These are phyloP conservation scores for Drosophila nebulosa DNA, from an alignment of 1,140 invertebrate species.

Conservation along the genomic window DNA sequence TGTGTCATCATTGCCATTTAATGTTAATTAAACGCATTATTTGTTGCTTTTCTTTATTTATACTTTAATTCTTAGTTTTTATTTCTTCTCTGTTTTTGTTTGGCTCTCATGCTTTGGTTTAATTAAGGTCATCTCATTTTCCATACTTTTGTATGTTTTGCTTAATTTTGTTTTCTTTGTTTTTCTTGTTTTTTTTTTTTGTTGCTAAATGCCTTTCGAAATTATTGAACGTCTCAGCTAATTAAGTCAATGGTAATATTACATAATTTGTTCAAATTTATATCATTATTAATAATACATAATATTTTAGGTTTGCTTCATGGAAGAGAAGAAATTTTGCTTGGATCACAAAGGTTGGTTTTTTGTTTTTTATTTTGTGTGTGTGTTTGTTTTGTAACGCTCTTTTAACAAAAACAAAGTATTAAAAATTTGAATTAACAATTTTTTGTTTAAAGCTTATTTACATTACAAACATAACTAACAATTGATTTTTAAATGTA, in stretches of 20 bases:
- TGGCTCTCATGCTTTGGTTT: slow-evolving; percentile 56
- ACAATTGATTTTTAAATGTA: slow-evolving; percentile 43
- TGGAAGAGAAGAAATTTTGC: slow-evolving; percentile 78
- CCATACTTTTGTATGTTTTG: slow-evolving; percentile 25
- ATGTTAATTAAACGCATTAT: background rate
- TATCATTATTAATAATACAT: slow-evolving; percentile 48
- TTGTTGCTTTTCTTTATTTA: background rate
- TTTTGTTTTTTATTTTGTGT: slow-evolving; percentile 8
- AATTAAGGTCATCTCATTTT: slow-evolving; percentile 44
- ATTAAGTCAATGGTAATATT: slow-evolving; percentile 65
- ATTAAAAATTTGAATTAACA: slow-evolving; percentile 49
- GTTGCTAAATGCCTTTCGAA: slow-evolving; percentile 70
- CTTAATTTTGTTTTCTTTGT: slow-evolving; percentile 12
- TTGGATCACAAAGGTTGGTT: slow-evolving; percentile 78
- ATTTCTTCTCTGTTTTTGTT: slow-evolving; percentile 15
- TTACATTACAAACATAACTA: slow-evolving; percentile 69
- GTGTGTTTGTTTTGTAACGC: slow-evolving; percentile 32
- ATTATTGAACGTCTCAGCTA: slow-evolving; percentile 74
- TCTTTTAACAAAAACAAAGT: slow-evolving; percentile 53
- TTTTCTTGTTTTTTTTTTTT: slow-evolving; percentile 7
- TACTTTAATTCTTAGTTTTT: slow-evolving; percentile 2
- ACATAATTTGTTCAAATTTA: slow-evolving; percentile 64
- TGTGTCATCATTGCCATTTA: background rate
- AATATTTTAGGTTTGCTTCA: slow-evolving; percentile 56
- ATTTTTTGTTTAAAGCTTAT: slow-evolving; percentile 62